Percentiles rank a stretch among this genome's conserved stretches.
These are phyloP conservation scores for Bibio marci DNA, from an alignment of 2,888 invertebrate species.

Conservation along the genomic window DNA sequence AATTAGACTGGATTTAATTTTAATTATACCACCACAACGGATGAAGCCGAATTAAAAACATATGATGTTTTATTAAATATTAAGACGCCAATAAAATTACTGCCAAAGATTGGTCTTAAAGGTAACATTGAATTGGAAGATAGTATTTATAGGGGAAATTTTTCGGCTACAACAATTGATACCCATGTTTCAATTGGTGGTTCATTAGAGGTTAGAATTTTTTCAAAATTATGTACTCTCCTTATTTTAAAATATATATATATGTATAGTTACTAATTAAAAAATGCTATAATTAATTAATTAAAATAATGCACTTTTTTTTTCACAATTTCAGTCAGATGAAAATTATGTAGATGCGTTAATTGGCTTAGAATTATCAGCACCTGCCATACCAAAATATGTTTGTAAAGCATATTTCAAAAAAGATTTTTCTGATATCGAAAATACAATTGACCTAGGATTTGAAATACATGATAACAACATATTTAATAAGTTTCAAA, in stretches of 20 bases:
- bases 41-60: slow-evolving; percentile 25
- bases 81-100: slow-evolving; percentile 35
- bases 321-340: slow-evolving; percentile 33
- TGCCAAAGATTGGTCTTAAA: slow-evolving; percentile 31
- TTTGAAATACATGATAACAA: slow-evolving; percentile 40
- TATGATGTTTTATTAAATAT: slow-evolving; percentile 33
- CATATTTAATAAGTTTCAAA: slow-evolving; percentile 26
- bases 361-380: slow-evolving; percentile 41
- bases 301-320: too few relatives aligned
- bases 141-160: slow-evolving; percentile 32
- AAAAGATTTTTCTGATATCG: slow-evolving; percentile 47
- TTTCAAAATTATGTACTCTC: not conserved
- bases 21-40: slow-evolving; percentile 26
- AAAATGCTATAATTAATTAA: too few relatives aligned
- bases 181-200: slow-evolving; percentile 34
- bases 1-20: slow-evolving; percentile 22
- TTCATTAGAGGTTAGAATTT: slow-evolving; percentile 33
- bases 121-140: slow-evolving; percentile 32
- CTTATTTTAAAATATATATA: not conserved
- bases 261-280: not conserved
- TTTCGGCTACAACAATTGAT: slow-evolving; percentile 32
- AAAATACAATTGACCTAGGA: slow-evolving; percentile 44
- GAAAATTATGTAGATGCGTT: slow-evolving; percentile 45
- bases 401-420: slow-evolving; percentile 44
- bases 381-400: slow-evolving; percentile 45